Base-by-base conservation (phyloP, 2,797 vertebrate species). In the Pygocentrus nattereri region DNA sequence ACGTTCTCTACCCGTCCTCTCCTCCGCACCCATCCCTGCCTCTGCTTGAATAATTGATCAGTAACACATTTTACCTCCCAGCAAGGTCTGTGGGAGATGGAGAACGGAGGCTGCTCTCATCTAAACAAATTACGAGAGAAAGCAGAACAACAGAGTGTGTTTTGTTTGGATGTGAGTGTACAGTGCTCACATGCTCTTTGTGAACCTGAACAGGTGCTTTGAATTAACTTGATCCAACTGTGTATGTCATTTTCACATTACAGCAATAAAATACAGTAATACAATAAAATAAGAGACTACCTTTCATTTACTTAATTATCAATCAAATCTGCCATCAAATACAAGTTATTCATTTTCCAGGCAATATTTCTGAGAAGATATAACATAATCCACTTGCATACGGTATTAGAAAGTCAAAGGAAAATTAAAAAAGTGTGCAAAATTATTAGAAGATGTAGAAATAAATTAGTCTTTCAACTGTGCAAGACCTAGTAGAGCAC, bases 11-110 rank as follows among this genome's bases (percentile, higher is more conserved):
- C 73, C 50, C 34, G 23, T 38, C 5, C 6, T 13, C 52, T 59
- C 1, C 38, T 75, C 81, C 86, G 82, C 81, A 85, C 84, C 88
- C 85, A 84, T 88, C 87, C 82, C 83, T 41, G 74, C 68, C 76
- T 84, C 79, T 80, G 75, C 81, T 87, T 94, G 79, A 94, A 94
- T 94, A 94, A 95, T 94, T 94, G 86, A 94, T 93, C 87, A 90
- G 81, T 82, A 49, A 72, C 81, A 84, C 75, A 82, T 8, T 89
- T 92, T 91, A 87, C 88, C 87, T 89, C 79, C 78, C 82, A 87
- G 84, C 81, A 50, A 59, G 23, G n/a, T 72, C 56, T 76, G 30
- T 50, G 65, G 65, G 62, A 68, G 47, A 69, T 62, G 62, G 54
- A 54, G 30, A 44, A 68, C 25, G 23, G 13, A 67, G 31, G n/a